Percentiles rank a stretch among this genome's conserved stretches.
Evolutionary conservation across 2,113 vertebrate genomes (phyloP).

Genomic region (Leucopsar rothschildi): DNA sequence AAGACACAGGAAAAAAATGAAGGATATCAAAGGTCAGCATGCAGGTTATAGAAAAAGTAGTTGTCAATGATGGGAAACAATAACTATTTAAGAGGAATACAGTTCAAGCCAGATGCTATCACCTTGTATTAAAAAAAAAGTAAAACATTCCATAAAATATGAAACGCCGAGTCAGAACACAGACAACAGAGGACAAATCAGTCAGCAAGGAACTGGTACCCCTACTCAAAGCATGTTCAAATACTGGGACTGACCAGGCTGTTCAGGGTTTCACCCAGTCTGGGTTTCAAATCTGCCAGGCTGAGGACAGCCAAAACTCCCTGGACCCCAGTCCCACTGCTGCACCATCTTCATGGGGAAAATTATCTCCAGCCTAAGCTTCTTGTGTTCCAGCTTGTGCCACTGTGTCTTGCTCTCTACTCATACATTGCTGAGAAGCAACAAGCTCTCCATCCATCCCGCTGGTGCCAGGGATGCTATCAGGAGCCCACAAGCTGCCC

Average conservation of each 20-base stretch:
- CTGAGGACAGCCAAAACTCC: neutral
- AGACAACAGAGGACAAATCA: neutral
- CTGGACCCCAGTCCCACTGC: no score
- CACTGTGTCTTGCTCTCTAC: neutral
- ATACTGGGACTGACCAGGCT: neutral
- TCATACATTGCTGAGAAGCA: fast-evolving
- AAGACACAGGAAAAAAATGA: neutral
- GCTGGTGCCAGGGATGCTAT: fast-evolving
- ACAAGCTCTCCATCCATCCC: fast-evolving
- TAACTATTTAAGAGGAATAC: neutral
- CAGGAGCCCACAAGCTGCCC: neutral
- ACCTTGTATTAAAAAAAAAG: neutral
- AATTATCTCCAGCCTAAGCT: neutral
- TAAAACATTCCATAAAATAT: neutral
- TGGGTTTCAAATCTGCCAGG: neutral
- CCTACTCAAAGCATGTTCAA: neutral
- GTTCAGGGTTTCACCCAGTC: neutral
- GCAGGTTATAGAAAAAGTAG: neutral
- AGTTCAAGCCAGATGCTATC: neutral
- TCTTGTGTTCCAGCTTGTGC: neutral
- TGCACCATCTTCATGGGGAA: neutral
- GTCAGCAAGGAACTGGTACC: neutral
- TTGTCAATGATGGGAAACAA: neutral
- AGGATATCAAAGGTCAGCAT: neutral
- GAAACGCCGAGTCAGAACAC: neutral